Conservation (phyloP, 2,888 invertebrate genomes). For the Spisula solida region DNA sequence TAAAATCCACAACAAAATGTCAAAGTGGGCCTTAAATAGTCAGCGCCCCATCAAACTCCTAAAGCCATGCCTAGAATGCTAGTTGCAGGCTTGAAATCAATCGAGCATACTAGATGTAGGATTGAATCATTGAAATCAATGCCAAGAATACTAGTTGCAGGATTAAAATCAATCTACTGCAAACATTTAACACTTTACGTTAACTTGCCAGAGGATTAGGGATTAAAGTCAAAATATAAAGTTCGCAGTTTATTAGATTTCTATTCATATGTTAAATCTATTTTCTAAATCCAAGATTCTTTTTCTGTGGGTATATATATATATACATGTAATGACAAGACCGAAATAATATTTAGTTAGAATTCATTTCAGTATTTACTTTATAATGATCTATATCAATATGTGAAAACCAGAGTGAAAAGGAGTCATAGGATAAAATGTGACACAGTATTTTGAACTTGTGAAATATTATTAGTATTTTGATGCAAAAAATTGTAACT, state of each 20-base stretch:
- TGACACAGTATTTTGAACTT: background rate
- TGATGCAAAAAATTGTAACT: background rate
- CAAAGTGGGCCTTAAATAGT: no score
- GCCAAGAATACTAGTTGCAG: background rate
- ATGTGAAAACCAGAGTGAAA: background rate
- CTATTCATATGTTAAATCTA: constrained; percentile 32
- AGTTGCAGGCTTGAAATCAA: no score
- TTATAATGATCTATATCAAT: background rate
- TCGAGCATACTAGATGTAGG: no score
- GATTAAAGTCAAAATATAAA: constrained; percentile 30
- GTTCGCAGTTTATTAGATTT: background rate
- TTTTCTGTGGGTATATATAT: background rate
- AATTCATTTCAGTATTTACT: background rate
- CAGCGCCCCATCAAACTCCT: no score
- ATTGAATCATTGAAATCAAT: no score
- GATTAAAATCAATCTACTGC: background rate
- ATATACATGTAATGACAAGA: constrained; percentile 24
- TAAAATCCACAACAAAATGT: no score
- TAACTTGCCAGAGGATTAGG: constrained; percentile 26
- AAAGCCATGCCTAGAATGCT: no score
- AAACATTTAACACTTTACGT: background rate
- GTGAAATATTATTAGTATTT: background rate
- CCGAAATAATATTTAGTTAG: background rate
- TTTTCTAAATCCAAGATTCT: constrained; percentile 17
- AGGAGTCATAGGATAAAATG: background rate